Percentiles rank a stretch among this genome's conserved stretches.
Evolutionary conservation across 1,140 invertebrate species (phyloP).

Genomic region (Mesaphorura yosii): DNA sequence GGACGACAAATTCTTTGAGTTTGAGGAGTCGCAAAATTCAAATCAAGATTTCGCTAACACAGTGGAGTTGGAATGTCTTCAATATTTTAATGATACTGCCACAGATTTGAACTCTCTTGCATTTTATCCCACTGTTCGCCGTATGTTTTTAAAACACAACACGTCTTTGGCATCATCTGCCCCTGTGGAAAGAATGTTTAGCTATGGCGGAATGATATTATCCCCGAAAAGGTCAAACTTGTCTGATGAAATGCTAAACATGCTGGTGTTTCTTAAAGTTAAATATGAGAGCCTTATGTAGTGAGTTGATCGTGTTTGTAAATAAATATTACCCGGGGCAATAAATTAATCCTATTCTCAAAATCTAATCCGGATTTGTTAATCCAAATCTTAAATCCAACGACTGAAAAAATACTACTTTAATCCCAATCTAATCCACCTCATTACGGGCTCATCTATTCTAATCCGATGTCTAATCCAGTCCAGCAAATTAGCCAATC

Average conservation of each 20-base stretch:
- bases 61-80: background rate
- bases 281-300: no score
- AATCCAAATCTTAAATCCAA: no score
- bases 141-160: slow-evolving; percentile 21
- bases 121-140: slow-evolving; percentile 8
- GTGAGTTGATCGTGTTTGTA: no score
- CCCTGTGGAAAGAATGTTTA: slow-evolving; percentile 26
- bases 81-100: background rate
- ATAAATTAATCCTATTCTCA: no score
- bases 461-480: no score
- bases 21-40: background rate
- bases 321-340: no score
- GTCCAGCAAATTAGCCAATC: no score
- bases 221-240: background rate
- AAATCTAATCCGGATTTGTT: no score
- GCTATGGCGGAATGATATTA: slow-evolving; percentile 18
- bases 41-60: background rate
- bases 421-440: no score
- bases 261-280: slow-evolving; percentile 29
- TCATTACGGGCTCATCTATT: no score
- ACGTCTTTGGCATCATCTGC: slow-evolving; percentile 21
- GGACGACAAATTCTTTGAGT: background rate
- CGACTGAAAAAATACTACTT: no score
- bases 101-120: background rate
- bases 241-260: slow-evolving; percentile 20